A percentile compares a stretch with the other conserved stretches of the same genome.
Evolutionary conservation across 2,113 vertebrate genomes (phyloP).

Genomic region (Ameiurus melas): DNA sequence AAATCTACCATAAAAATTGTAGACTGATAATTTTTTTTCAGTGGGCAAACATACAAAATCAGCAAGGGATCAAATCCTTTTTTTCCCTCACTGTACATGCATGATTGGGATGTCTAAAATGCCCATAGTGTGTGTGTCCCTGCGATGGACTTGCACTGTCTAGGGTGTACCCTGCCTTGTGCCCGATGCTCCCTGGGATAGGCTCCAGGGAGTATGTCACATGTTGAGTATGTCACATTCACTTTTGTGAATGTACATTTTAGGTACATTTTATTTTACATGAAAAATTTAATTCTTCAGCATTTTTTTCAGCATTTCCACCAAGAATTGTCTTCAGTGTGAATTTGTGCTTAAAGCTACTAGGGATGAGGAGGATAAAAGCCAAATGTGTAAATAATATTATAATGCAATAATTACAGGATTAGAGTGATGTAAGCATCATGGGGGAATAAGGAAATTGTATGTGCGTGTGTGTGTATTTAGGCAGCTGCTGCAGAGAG

Average conservation of each 20-base stretch:
- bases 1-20: too few relatives aligned
- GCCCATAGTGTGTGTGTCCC: too few relatives aligned
- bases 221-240: background rate
- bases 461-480: conserved; percentile 1
- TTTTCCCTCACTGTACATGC: too few relatives aligned
- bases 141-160: too few relatives aligned
- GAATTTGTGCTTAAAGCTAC: background rate
- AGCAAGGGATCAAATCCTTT: too few relatives aligned
- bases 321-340: background rate
- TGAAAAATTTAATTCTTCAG: background rate
- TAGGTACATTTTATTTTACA: background rate
- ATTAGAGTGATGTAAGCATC: conserved; percentile 21
- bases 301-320: too few relatives aligned
- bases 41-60: too few relatives aligned
- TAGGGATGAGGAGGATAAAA: conserved; percentile 3
- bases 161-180: too few relatives aligned
- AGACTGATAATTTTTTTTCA: too few relatives aligned
- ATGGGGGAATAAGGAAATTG: conserved; percentile 1
- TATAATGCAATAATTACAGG: conserved; percentile 35
- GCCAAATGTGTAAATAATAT: conserved; percentile 32
- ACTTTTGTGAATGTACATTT: background rate
- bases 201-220: background rate
- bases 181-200: too few relatives aligned
- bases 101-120: too few relatives aligned
- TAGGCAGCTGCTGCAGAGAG: conserved; percentile 6